Evolutionary conservation across 2,797 vertebrate genomes (phyloP).

Genomic region (Galaxias olidus): DNA sequence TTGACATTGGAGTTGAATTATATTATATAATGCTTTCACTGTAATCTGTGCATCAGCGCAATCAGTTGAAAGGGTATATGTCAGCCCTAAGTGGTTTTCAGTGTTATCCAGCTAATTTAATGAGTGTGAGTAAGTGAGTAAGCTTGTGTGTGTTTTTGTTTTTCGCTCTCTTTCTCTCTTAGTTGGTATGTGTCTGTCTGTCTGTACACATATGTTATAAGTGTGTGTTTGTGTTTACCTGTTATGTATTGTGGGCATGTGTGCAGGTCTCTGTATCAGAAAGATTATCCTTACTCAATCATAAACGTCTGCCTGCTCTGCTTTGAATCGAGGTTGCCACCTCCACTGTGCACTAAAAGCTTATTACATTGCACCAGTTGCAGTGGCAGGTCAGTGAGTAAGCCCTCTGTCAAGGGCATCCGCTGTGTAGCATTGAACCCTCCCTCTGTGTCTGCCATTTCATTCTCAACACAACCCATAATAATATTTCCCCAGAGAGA

Average conservation of each 20-base stretch:
- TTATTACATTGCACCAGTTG: background rate
- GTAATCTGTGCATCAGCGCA: background rate
- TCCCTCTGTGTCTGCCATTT: no score
- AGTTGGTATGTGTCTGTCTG: background rate
- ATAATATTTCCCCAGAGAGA: no score
- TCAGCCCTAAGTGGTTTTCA: constrained; percentile 11
- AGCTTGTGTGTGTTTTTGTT: constrained; percentile 1
- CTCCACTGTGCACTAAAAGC: no score
- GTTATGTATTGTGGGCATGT: constrained; percentile 1
- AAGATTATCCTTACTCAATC: background rate
- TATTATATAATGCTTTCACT: background rate
- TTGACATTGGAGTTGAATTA: background rate
- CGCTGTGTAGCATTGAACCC: no score
- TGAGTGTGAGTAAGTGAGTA: constrained; percentile 2
- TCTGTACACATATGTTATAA: background rate
- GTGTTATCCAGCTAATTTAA: constrained; percentile 20
- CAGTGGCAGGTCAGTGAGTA: no score
- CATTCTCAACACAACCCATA: no score
- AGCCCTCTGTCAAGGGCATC: background rate
- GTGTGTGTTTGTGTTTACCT: constrained; percentile 1
- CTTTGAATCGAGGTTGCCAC: no score
- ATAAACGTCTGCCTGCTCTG: background rate
- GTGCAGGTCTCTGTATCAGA: background rate
- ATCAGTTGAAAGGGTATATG: constrained; percentile 10
- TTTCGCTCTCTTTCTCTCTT: no score